phyloP scores from a whole-genome alignment of 2,113 vertebrate species.

The Cochlearius cochlearius region DNA sequence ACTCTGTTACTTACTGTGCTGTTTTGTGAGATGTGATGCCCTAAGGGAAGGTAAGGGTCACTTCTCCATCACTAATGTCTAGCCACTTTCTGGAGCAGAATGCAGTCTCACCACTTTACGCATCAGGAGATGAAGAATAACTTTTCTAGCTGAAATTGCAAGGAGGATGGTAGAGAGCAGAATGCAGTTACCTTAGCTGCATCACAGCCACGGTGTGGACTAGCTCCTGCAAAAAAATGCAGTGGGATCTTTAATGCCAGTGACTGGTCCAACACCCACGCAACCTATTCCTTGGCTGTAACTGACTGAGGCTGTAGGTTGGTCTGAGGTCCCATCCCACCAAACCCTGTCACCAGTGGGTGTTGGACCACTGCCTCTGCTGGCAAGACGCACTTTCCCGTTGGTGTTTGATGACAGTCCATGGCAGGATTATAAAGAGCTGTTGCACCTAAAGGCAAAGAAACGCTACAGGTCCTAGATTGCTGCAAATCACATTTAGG shows the following conservation, averaged over 20 bases:
- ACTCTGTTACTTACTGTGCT: not conserved
- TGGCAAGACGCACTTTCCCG: not conserved
- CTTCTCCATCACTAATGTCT: not conserved
- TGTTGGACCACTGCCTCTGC: too few species aligned
- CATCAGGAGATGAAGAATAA: not conserved
- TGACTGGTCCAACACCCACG: not conserved
- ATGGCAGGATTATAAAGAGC: slow-evolving; percentile 27
- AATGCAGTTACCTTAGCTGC: not conserved
- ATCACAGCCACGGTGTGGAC: not conserved
- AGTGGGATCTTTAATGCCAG: not conserved
- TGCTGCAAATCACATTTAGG: slow-evolving; percentile 16
- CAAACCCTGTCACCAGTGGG: not conserved
- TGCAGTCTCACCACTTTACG: not conserved
- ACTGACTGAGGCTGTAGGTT: not conserved
- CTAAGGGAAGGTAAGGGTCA: not conserved
- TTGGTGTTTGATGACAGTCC: not conserved
- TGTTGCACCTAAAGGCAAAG: slow-evolving; percentile 32
- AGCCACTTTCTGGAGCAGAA: not conserved
- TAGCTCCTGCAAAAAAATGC: not conserved
- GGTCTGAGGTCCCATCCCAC: not conserved
- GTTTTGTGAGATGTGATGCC: not conserved
- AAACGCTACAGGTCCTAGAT: slow-evolving; percentile 1
- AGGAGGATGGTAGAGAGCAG: not conserved
- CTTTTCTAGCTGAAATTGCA: not conserved
- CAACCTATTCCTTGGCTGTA: not conserved